These are phyloP conservation scores for Apis dorsata DNA, from an alignment of 1,140 invertebrate genomes.

Conservation along the genomic window DNA sequence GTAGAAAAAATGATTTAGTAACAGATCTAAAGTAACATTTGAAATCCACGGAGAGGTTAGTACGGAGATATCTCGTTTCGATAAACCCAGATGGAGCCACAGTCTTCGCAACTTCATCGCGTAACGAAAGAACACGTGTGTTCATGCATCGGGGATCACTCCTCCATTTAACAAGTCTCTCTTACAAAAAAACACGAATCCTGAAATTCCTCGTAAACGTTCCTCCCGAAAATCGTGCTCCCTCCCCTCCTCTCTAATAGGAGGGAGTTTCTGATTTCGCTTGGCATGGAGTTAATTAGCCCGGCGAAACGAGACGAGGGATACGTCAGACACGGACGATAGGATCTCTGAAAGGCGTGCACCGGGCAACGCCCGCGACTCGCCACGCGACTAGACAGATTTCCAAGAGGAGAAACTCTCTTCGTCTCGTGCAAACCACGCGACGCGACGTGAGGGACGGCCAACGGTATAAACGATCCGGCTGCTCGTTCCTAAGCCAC, in stretches of 20 bases:
- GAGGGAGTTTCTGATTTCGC: conserved; percentile 21
- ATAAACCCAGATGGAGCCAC: background rate
- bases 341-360: conserved; percentile 52
- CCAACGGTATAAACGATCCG: conserved; percentile 71
- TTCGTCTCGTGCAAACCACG: conserved; percentile 19
- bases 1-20: too few species aligned
- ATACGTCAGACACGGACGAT: conserved; percentile 49
- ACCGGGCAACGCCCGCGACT: conserved; percentile 54
- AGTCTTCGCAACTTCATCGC: background rate
- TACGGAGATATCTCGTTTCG: too few species aligned
- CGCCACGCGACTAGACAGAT: conserved; percentile 68
- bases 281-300: conserved; percentile 49
- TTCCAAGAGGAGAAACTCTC: conserved; percentile 57
- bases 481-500: conserved; percentile 74
- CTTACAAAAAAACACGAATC: background rate
- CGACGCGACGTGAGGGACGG: conserved; percentile 71
- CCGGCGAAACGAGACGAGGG: conserved; percentile 23
- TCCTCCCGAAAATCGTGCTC: background rate
- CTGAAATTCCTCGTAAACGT: background rate
- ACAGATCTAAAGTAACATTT: too few species aligned
- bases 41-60: too few species aligned
- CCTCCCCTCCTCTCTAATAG: background rate
- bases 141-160: too few species aligned
- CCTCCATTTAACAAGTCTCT: background rate
- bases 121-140: background rate